Evolutionary conservation across 2,888 invertebrate genomes (phyloP).

Genomic region (Celastrina argiolus): DNA sequence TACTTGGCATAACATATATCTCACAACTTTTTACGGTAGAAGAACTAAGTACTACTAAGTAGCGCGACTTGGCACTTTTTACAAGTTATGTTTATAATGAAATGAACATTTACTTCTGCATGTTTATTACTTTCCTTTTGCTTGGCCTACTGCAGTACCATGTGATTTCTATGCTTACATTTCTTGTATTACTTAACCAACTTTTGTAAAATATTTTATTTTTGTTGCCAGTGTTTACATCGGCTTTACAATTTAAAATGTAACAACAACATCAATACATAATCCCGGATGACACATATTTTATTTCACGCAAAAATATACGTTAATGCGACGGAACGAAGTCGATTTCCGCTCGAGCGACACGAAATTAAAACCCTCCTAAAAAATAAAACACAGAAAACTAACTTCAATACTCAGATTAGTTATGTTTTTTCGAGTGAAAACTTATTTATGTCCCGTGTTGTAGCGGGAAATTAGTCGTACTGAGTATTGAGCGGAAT

Average conservation of each 20-base stretch:
- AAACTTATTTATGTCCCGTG: not conserved
- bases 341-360: not conserved
- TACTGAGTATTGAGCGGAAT: not conserved
- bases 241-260: not conserved
- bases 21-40: too few relatives aligned
- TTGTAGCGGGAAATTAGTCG: slow-evolving; percentile 6
- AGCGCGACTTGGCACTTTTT: too few relatives aligned
- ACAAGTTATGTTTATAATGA: too few relatives aligned
- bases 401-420: not conserved
- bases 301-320: not conserved
- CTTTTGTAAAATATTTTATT: not conserved
- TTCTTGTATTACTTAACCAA: not conserved
- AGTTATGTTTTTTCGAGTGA: not conserved
- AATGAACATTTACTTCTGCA: too few relatives aligned
- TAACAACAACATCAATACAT: not conserved
- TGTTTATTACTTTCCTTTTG: too few relatives aligned
- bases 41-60: too few relatives aligned
- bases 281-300: not conserved
- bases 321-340: not conserved
- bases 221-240: not conserved
- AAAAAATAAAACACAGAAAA: not conserved
- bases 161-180: too few relatives aligned
- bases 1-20: too few relatives aligned
- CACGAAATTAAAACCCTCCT: not conserved
- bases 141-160: too few relatives aligned